Percentiles rank a stretch among this genome's conserved stretches.
Evolutionary conservation across 2,113 vertebrate genomes (phyloP).

Genomic region (Oryzias javanicus): DNA sequence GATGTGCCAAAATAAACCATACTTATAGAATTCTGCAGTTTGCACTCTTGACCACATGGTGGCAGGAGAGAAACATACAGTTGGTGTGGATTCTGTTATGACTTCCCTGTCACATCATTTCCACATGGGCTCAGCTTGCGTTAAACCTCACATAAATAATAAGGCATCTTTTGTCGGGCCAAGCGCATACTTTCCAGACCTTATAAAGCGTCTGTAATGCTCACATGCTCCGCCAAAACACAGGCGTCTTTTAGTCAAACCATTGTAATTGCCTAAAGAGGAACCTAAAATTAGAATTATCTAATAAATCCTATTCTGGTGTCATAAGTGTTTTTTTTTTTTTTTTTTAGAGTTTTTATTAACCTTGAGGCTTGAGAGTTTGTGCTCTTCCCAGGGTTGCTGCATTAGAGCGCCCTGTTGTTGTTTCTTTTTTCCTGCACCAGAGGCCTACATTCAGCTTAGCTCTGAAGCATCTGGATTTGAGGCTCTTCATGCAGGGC

Average conservation of each 20-base stretch:
- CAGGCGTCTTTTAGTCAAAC: conserved; percentile 29
- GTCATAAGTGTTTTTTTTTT: conserved; percentile 48
- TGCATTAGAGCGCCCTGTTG: conserved; percentile 4
- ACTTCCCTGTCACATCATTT: conserved; percentile 44
- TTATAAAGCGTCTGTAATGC: conserved; percentile 41
- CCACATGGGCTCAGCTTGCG: conserved; percentile 36
- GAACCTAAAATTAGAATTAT: conserved; percentile 58
- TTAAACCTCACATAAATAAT: conserved; percentile 56
- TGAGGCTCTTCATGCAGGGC: conserved; percentile 20
- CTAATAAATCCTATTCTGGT: conserved; percentile 53
- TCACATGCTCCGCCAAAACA: conserved; percentile 25
- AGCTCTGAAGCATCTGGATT: conserved; percentile 39
- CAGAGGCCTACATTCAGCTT: conserved; percentile 14
- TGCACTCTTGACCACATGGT: conserved; percentile 57
- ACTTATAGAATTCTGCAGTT: conserved; percentile 29
- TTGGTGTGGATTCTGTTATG: conserved; percentile 17
- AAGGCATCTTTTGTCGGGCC: conserved; percentile 52
- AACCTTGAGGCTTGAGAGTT: conserved; percentile 25
- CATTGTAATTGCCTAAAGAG: conserved; percentile 39
- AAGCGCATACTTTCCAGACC: conserved; percentile 53
- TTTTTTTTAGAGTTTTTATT: conserved; percentile 45
- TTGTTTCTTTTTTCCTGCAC: conserved; percentile 1
- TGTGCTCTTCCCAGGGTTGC: conserved; percentile 20
- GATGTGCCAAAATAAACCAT: neutral
- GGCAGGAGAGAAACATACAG: conserved; percentile 64